Evolutionary conservation across 2,888 invertebrate genomes (phyloP).

Genomic region (Palloptera scutellata): DNA sequence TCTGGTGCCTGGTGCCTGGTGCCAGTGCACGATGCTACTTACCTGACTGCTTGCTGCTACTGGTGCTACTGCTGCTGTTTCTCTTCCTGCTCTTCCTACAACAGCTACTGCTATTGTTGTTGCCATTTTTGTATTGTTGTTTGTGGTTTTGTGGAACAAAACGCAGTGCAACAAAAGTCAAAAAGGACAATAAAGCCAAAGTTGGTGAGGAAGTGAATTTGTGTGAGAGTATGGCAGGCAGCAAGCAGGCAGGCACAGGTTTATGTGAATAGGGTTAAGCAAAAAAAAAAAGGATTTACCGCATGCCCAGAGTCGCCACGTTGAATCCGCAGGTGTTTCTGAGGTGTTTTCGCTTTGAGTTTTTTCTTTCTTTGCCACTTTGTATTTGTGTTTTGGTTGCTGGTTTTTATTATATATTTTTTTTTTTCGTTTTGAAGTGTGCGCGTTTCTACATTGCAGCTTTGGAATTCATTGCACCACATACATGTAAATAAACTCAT

Average conservation of each 20-base stretch:
- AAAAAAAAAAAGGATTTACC: slow-evolving; percentile 44
- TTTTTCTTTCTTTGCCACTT: slow-evolving; percentile 34
- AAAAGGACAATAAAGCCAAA: slow-evolving; percentile 39
- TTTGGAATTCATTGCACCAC: background rate
- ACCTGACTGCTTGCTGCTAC: slow-evolving; percentile 36
- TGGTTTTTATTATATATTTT: background rate
- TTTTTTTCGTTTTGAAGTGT: slow-evolving; percentile 10
- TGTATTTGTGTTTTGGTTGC: background rate
- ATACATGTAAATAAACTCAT: background rate
- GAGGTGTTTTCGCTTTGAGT: slow-evolving; percentile 30
- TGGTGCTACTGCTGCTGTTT: slow-evolving; percentile 29
- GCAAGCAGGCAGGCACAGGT: too few species aligned
- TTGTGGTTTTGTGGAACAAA: slow-evolving; percentile 50
- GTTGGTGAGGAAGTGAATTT: too few species aligned
- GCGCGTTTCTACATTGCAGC: slow-evolving; percentile 14
- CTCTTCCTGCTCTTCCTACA: background rate
- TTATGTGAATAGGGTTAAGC: slow-evolving; percentile 29
- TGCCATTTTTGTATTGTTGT: slow-evolving; percentile 27
- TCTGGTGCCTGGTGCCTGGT: too few species aligned
- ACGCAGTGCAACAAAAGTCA: slow-evolving; percentile 53
- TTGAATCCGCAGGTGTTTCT: slow-evolving; percentile 59
- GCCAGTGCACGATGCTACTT: slow-evolving; percentile 26
- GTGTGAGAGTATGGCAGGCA: too few species aligned
- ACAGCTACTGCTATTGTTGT: slow-evolving; percentile 24
- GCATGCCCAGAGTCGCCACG: slow-evolving; percentile 46